A percentile compares a stretch with the other conserved stretches of the same genome.
These are phyloP conservation scores for Coregonus suidteri DNA, from an alignment of 2,797 vertebrate species.

Conservation along the genomic window DNA sequence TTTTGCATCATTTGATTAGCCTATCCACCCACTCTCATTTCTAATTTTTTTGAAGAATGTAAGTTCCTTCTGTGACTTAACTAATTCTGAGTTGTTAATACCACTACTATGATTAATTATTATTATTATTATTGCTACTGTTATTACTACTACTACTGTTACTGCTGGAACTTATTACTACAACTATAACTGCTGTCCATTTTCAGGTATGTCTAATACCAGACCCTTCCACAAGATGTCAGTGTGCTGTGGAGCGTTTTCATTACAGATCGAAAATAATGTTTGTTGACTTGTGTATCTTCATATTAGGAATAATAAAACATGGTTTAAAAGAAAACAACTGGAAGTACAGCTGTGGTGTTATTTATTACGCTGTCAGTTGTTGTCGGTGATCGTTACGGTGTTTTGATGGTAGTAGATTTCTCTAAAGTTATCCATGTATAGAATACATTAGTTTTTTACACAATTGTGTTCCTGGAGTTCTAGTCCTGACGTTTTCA, in stretches of 20 bases:
- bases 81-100: conserved; percentile 75
- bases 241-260: conserved; percentile 84
- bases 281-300: conserved; percentile 84
- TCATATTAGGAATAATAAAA: conserved; percentile 85
- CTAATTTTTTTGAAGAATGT: conserved; percentile 70
- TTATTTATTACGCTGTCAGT: neutral
- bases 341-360: neutral
- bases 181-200: conserved; percentile 79
- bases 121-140: conserved; percentile 71
- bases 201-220: conserved; percentile 79
- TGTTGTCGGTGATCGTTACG: neutral
- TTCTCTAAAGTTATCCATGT: neutral
- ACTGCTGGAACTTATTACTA: conserved; percentile 78
- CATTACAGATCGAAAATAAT: conserved; percentile 74
- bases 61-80: conserved; percentile 66
- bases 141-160: conserved; percentile 77
- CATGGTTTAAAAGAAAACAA: conserved; percentile 73
- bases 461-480: neutral
- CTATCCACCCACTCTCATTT: conserved; percentile 63
- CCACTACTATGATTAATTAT: conserved; percentile 76
- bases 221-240: conserved; percentile 79
- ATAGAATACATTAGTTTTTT: neutral
- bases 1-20: conserved; percentile 71
- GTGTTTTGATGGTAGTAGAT: neutral
- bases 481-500: no score